Base-by-base conservation (phyloP, 1,140 invertebrate genomes). In the Polypedilum vanderplanki region DNA sequence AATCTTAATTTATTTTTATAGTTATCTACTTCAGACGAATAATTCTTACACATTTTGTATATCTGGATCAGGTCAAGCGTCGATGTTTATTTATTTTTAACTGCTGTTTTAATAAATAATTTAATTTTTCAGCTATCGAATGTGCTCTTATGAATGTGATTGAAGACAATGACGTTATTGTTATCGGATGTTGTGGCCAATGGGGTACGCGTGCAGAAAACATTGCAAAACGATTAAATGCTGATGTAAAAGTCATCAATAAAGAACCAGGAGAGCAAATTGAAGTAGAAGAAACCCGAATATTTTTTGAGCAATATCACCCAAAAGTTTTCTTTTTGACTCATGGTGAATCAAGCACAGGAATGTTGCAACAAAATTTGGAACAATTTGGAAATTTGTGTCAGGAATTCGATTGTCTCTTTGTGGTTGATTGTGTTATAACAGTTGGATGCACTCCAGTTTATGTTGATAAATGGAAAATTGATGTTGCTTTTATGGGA, bases 321-420 rank as follows among this genome's bases (percentile, higher is more conserved):
- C 94, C 94, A 1, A 82, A 84, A 3, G 84, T 91, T 0, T 84
- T 96, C 40, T 96, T 95, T 78, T 82, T 95, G 2, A 88, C 89
- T 0, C 93, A 96, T 76, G 93, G 93, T 2, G 95, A 97, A 81
- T 94, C 92, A 3, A 94, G 93, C 0, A 93, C 91, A 0, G 93
- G 93, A 0, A 87, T 92, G 7, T 85, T 90, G 24, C 24, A 33
- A 64, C 95, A 97, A 80, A 88, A 15, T 77, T 96, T 41, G 85
- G 12, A 4, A 89, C 80, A 81, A n/a, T 79, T 96, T 20, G 94
- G 93, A 0, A 84, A 89, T 12, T 80, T 95, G 17, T 93, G 93
- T 81, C 88, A 89, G 70, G 89, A 86, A 87, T 91, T 85, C 79
- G 79, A 81, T 75, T 81, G 79, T 75, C 83, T 96, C 3, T 81